Evolutionary conservation across 2,888 invertebrate genomes (phyloP), one percentile per base, ranked within the genome.

Genomic region (Lasioglossum zephyrum): DNA sequence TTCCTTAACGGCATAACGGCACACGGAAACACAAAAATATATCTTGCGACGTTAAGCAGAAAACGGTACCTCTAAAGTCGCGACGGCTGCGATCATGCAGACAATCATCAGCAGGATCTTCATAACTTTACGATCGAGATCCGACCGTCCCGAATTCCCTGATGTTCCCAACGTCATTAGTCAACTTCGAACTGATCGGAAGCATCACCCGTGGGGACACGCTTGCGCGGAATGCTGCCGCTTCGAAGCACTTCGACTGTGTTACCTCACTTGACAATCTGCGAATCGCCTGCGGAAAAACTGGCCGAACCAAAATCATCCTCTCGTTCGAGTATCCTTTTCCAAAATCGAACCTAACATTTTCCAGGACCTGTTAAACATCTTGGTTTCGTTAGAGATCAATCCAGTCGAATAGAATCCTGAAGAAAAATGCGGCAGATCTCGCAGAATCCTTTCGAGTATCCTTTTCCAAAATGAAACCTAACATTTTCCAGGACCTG

Each of bases 31-130:
- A 82, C 57, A 44, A 49, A 36, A n/a, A 77, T 66, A 76, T 66
- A 82, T 53, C 73, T 80, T 69, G 63, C 41, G n/a, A 36, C 70
- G n/a, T 86, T 81, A 77, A 84, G 18, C 13, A 49, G 39, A 79
- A 78, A 87, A 89, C 85, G 90, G 87, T 91, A 91, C 91, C 91
- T 91, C 74, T n/a, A 79, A 78, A 81, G 72, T 74, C 73, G 88
- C 84, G 77, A 76, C 82, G 63, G 78, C 39, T 39, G 80, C 86
- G 49, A 88, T 73, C 83, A 91, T 72, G 77, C 82, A 78, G 73
- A 82, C 72, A 81, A 88, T 79, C 73, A 72, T 75, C 74, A 87
- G 39, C 53, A 91, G 79, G 77, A 78, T 78, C 91, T 90, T 92
- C 91, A 91, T 91, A 88, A 13, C 74, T 80, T 84, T 78, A 81